phyloP scores from a whole-genome alignment of 1,140 invertebrate species.

The Drosophila triauraria region DNA sequence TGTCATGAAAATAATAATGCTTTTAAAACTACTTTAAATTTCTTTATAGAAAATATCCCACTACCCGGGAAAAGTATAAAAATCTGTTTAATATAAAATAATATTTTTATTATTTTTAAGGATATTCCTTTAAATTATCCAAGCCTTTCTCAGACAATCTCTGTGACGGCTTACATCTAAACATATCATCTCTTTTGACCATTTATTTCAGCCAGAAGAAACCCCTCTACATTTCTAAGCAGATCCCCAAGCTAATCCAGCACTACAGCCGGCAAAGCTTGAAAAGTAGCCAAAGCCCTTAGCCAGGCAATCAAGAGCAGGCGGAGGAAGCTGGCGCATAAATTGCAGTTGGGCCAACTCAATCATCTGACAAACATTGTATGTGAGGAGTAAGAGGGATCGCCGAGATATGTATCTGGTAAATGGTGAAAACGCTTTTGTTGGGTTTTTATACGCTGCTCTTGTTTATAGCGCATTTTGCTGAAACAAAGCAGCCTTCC shows the following conservation, averaged over 20 bases:
- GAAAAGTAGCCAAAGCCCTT: slow-evolving; percentile 35
- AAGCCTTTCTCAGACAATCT: not conserved
- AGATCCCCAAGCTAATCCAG: slow-evolving; percentile 30
- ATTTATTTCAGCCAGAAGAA: slow-evolving; percentile 21
- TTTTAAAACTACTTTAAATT: not conserved
- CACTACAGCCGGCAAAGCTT: slow-evolving; percentile 30
- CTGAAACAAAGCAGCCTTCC: slow-evolving; percentile 80
- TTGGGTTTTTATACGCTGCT: slow-evolving; percentile 50
- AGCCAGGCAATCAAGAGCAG: slow-evolving; percentile 10
- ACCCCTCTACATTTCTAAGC: slow-evolving; percentile 9
- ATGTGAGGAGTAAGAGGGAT: slow-evolving; percentile 27
- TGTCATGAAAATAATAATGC: not conserved
- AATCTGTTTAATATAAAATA: too few species aligned
- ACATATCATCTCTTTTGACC: slow-evolving; percentile 6
- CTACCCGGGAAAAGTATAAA: not conserved
- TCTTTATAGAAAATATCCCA: not conserved
- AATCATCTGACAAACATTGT: slow-evolving; percentile 76
- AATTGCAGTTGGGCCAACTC: slow-evolving; percentile 55
- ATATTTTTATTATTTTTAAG: not conserved
- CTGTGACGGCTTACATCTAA: not conserved
- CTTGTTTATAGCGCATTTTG: slow-evolving; percentile 77
- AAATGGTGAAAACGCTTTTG: slow-evolving; percentile 52
- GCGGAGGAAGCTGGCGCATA: slow-evolving; percentile 21
- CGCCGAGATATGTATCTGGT: slow-evolving; percentile 46
- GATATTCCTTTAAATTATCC: not conserved